These are phyloP conservation scores for Colius striatus DNA, from an alignment of 2,113 vertebrate species.

Conservation along the genomic window DNA sequence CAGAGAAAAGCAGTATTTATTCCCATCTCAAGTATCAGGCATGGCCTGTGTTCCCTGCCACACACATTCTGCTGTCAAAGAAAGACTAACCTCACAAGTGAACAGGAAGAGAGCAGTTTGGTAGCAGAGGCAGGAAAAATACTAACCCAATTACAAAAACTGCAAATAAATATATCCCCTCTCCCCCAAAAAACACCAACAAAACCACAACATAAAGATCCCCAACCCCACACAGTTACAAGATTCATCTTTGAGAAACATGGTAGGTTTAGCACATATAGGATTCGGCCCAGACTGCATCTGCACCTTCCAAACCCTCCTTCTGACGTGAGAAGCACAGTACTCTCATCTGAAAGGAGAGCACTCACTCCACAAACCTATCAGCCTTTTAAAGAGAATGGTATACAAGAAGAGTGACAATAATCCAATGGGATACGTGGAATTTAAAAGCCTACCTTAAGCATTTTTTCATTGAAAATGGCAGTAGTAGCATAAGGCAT, in stretches of 20 bases:
- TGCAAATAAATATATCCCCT: neutral
- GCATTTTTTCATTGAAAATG: slow-evolving; percentile 90
- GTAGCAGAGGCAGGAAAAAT: neutral
- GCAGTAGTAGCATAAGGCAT: slow-evolving; percentile 93
- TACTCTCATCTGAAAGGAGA: neutral
- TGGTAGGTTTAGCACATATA: neutral
- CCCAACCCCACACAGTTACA: neutral
- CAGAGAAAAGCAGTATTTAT: neutral
- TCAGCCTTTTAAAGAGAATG: neutral
- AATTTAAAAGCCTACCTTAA: slow-evolving; percentile 82
- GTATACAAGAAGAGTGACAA: neutral
- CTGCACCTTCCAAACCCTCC: neutral
- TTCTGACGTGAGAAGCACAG: neutral
- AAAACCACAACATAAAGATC: too few relatives aligned
- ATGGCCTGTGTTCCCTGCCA: neutral
- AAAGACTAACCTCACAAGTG: neutral
- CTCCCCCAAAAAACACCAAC: too few relatives aligned
- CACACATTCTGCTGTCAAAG: neutral
- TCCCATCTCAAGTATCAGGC: neutral
- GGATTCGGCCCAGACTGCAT: neutral
- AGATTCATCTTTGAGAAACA: neutral
- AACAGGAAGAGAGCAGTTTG: neutral
- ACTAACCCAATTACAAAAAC: neutral
- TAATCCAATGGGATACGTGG: neutral
- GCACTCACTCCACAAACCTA: neutral